Evolutionary conservation across 1,140 invertebrate genomes (phyloP), one percentile per base, ranked within the genome.

Genomic region (Leptinotarsa undecemlineata): DNA sequence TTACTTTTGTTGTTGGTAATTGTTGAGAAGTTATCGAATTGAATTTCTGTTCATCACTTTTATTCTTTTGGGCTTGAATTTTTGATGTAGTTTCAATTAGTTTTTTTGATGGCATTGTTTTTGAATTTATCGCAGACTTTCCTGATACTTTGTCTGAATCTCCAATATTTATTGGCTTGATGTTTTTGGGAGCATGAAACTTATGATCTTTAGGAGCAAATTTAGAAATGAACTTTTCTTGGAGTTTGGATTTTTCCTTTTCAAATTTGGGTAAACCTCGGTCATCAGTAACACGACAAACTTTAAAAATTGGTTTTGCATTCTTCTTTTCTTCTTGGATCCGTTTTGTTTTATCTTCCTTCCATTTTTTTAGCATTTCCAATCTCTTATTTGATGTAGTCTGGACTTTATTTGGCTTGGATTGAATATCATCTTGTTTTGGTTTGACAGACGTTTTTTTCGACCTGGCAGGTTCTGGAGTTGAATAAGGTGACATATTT

Each of bases 221-320:
- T 17, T 77, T 60, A 0, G 69, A 73, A 17, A 19, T 17, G 3
- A 17, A 67, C 13, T 15, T 33, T 48, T n/a, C 48, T 42, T 42
- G 15, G 21, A 21, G 11, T 72, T 76, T 78, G 11, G 79, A 79
- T 57, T 81, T 81, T 26, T 78, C 78, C 20, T 51, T 76, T 20
- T 79, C 75, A 15, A 78, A 70, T 63, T 76, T 73, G 5, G 74
- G 48, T 26, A 71, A 21, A 23, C 61, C 42, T 20, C 68, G 47
- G 17, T 63, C 21, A 42, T 33, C 6, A 47, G 74, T 57, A 15
- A 80, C 74, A 68, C 75, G 75, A 8, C 26, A 73, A 15, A 80
- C 77, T 73, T 81, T 81, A 74, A 81, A 81, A 51, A 77, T n/a
- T 0, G 80, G 80, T 48, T 81, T 81, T 1, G 60, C 20, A 33